Evolutionary conservation across 2,888 invertebrate species (phyloP), one percentile per base, ranked within the genome.

Genomic region (Mechanitis mazaeus): DNA sequence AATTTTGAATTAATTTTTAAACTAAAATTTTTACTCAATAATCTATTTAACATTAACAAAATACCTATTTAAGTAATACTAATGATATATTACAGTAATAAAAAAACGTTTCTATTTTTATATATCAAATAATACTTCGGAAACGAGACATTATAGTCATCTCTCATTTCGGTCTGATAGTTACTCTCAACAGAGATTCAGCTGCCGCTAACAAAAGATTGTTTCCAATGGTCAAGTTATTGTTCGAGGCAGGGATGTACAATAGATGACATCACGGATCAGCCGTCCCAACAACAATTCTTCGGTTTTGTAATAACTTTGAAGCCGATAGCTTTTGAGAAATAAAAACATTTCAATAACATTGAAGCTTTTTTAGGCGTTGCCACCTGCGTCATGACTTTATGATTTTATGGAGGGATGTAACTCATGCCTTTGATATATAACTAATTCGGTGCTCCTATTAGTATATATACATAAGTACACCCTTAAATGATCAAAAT

Each of bases 201-300:
- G 84, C 87, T 87, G 87, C 80, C 72, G 68, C 69, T 70, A 77
- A 85, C 82, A 85, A 87, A 80, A 79, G 77, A 68, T 71, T 76
- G 77, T 78, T 79, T 79, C 77, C 79, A 78, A 81, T 85, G 88
- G 87, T 83, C 87, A 87, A 73, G 75, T 84, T 78, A 86, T 88
- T 89, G 88, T 88, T 86, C 83, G 80, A 83, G 76, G 75, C 72
- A 70, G 74, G 73, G 71, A 74, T 71, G 72, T 74, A 86, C 85
- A 88, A 89, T 82, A 75, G 77, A 71, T 67, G 71, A 85, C 83
- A 86, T 82, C 84, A 79, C 78, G 79, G 81, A 85, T 86, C 85
- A 82, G 78, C 82, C 80, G 73, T 78, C 80, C 76, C 76, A 78
- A 84, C 85, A 85, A 87, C 84, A 77, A 58, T 67, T 68, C 68